Conservation (phyloP, 1,140 invertebrate species). For the Physella acuta region DNA sequence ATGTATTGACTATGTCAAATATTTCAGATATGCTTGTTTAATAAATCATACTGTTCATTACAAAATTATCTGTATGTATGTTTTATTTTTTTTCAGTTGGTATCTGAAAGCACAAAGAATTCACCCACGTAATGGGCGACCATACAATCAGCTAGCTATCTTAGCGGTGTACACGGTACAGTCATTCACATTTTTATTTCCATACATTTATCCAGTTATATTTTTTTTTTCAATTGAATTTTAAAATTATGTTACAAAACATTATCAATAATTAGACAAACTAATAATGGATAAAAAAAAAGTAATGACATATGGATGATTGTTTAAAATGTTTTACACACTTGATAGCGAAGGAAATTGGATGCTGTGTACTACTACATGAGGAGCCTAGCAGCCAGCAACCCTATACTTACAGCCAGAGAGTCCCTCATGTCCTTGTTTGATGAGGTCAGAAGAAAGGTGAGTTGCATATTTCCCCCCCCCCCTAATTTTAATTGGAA, state of each 20-base stretch:
- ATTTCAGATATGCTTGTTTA: no score
- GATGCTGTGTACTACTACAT: conserved; percentile 98
- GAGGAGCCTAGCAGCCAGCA: conserved; percentile 89
- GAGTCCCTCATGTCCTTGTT: conserved; percentile 86
- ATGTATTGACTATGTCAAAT: no score
- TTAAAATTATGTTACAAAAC: neutral
- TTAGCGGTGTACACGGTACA: conserved; percentile 85
- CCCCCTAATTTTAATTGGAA: no score
- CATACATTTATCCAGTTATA: no score
- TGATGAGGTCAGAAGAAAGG: conserved; percentile 92
- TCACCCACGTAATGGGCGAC: conserved; percentile 90
- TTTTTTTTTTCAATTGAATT: neutral
- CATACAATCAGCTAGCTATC: conserved; percentile 93
- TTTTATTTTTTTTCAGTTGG: conserved; percentile 48
- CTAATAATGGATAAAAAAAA: neutral
- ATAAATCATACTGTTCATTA: no score
- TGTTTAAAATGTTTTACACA: no score
- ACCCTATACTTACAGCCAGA: conserved; percentile 85
- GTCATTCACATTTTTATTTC: no score
- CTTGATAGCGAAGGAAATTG: conserved; percentile 86
- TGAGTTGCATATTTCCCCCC: no score
- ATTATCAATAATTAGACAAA: neutral
- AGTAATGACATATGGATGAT: no score
- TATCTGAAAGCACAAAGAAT: conserved; percentile 91
- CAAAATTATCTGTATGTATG: no score